These are phyloP conservation scores for Egretta garzetta DNA, from an alignment of 2,113 vertebrate species.

Conservation along the genomic window DNA sequence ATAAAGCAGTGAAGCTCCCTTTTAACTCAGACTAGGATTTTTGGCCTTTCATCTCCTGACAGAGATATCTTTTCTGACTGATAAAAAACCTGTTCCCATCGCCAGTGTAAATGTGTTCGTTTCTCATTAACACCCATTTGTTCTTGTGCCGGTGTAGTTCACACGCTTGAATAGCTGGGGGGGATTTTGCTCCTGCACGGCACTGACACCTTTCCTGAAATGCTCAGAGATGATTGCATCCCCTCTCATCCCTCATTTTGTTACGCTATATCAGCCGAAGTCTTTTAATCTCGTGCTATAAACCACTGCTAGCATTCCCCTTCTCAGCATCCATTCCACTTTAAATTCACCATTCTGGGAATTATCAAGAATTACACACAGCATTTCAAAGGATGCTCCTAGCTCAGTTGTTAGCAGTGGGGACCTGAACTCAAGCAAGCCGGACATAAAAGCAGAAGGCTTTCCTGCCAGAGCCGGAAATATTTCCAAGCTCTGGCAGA, in stretches of 20 bases:
- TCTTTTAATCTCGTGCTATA: slow-evolving; percentile 5
- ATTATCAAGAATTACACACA: background rate
- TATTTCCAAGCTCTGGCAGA: background rate
- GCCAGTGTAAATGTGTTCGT: background rate
- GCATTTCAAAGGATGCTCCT: slow-evolving; percentile 24
- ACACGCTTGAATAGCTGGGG: background rate
- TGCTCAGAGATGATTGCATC: background rate
- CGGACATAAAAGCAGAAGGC: background rate
- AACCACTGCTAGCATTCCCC: background rate
- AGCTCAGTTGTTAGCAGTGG: background rate
- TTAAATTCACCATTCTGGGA: background rate
- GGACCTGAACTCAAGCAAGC: background rate
- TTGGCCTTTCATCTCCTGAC: slow-evolving; percentile 10
- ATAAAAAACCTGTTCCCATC: background rate
- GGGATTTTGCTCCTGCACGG: background rate
- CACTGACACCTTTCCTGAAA: background rate
- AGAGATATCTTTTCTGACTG: background rate
- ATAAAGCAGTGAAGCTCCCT: background rate
- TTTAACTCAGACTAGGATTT: slow-evolving; percentile 12
- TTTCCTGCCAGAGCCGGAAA: background rate
- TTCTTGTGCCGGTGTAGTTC: background rate
- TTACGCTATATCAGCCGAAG: background rate
- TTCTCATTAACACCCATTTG: slow-evolving; percentile 28
- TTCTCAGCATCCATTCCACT: background rate
- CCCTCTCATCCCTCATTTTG: background rate